phyloP scores from a whole-genome alignment of 2,888 invertebrate species.

The Stomorhina lunata region DNA sequence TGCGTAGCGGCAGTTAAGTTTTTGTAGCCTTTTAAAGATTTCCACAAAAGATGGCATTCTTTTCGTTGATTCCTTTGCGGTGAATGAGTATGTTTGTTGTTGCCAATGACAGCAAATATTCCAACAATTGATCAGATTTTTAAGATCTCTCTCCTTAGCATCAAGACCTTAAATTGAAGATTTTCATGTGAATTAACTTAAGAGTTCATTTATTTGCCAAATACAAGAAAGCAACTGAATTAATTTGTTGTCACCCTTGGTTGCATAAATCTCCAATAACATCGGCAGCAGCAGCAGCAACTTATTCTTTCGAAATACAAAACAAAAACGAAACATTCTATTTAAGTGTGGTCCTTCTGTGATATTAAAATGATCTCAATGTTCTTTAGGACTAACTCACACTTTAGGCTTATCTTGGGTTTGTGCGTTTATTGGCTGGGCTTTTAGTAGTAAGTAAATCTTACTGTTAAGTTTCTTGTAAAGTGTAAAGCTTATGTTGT shows the following conservation, averaged over 20 bases:
- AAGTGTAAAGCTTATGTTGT: slow-evolving; percentile 56
- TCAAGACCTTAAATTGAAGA: slow-evolving; percentile 30
- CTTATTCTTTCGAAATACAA: too few species aligned
- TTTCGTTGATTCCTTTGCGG: slow-evolving; percentile 4
- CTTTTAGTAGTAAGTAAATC: slow-evolving; percentile 29
- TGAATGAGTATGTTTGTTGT: not conserved
- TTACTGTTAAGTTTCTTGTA: slow-evolving; percentile 35
- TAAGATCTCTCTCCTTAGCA: slow-evolving; percentile 6
- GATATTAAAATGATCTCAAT: slow-evolving; percentile 33
- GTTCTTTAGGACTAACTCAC: slow-evolving; percentile 23
- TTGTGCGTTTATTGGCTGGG: not conserved
- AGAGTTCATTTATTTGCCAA: slow-evolving; percentile 34
- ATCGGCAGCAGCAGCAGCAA: slow-evolving; percentile 44
- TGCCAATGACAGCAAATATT: slow-evolving; percentile 56
- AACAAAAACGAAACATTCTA: slow-evolving; percentile 52
- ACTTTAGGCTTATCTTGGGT: not conserved
- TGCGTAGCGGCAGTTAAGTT: slow-evolving; percentile 24
- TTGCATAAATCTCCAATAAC: slow-evolving; percentile 75
- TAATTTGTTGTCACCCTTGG: slow-evolving; percentile 79
- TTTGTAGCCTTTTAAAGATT: slow-evolving; percentile 26
- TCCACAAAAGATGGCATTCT: slow-evolving; percentile 54
- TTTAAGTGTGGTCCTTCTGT: slow-evolving; percentile 63
- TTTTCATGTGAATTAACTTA: slow-evolving; percentile 50
- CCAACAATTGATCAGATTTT: slow-evolving; percentile 63
- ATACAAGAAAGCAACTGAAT: slow-evolving; percentile 73